Percentiles rank a stretch among this genome's conserved stretches.
Conservation (phyloP, 2,797 vertebrate species). For the Loris lydekkerianus region DNA sequence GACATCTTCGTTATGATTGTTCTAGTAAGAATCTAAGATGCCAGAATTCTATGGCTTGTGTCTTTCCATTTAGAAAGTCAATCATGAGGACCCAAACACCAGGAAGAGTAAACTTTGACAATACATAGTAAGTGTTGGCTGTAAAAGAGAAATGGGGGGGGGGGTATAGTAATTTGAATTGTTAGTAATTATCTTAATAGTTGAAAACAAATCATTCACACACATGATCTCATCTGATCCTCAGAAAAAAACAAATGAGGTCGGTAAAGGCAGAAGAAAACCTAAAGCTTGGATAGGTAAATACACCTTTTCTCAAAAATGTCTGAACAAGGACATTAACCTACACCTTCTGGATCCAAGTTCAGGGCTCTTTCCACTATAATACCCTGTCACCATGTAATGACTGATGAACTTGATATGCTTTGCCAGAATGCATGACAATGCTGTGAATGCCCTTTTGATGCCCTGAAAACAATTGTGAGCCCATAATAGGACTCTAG, state of each 20-base stretch:
- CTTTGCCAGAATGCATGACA: not conserved
- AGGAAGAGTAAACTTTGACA: not conserved
- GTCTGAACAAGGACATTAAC: not conserved
- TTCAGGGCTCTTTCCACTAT: not conserved
- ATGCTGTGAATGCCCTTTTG: not conserved
- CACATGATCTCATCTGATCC: not conserved
- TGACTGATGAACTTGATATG: not conserved
- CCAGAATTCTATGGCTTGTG: constrained; percentile 17
- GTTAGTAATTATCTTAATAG: constrained; percentile 24
- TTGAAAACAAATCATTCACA: constrained; percentile 27
- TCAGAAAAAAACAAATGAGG: not conserved
- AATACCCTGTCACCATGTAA: not conserved
- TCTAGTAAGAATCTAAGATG: not conserved
- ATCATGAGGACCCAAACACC: not conserved
- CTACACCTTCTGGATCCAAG: not conserved
- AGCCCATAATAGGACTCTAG: not conserved
- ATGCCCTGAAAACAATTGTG: not conserved
- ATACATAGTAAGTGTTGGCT: not conserved
- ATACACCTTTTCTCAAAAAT: constrained; percentile 49
- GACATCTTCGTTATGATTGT: not conserved
- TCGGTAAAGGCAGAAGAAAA: constrained; percentile 43
- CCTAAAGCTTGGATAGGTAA: not conserved
- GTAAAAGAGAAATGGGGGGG: constrained; percentile 1
- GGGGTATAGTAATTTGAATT: constrained; percentile 38
- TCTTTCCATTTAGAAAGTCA: constrained; percentile 33